Conservation (phyloP, 2,888 invertebrate species). For the Patella caerulea region DNA sequence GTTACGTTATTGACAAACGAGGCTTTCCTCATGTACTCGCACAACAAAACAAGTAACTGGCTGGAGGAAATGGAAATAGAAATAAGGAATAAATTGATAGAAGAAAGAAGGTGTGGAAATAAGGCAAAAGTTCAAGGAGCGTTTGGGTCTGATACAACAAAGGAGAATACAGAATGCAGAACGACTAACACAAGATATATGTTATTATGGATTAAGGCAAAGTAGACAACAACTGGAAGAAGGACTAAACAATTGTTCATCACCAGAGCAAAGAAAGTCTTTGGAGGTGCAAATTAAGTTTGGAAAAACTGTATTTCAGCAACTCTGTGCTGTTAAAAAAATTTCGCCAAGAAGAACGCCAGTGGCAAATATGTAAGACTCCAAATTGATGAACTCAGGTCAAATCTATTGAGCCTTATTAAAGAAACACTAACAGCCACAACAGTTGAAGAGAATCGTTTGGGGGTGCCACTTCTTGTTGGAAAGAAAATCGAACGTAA, state of each 20-base stretch:
- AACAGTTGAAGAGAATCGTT: conserved; percentile 12
- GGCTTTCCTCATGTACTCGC: no score
- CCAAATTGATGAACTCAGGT: neutral
- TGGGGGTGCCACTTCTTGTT: neutral
- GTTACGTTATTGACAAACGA: no score
- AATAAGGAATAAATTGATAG: neutral
- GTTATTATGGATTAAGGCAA: conserved; percentile 15
- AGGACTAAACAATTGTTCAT: conserved; percentile 1
- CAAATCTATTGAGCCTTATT: neutral
- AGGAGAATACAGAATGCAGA: neutral
- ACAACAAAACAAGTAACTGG: no score
- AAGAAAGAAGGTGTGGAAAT: no score
- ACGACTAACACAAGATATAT: conserved; percentile 4
- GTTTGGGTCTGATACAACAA: conserved; percentile 3
- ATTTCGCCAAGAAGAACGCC: neutral
- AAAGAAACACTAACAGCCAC: neutral
- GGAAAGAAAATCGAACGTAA: neutral
- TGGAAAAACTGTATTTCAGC: conserved; percentile 14
- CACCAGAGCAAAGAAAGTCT: conserved; percentile 8
- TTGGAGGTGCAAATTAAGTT: conserved; percentile 2
- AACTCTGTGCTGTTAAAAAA: neutral
- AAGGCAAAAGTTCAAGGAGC: neutral
- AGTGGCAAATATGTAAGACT: conserved; percentile 7
- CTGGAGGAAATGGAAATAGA: no score
- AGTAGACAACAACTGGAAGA: neutral